Percentiles rank a stretch among this genome's conserved stretches.
Evolutionary conservation across 2,113 vertebrate species (phyloP).

Genomic region (Halcyon malimbica): DNA sequence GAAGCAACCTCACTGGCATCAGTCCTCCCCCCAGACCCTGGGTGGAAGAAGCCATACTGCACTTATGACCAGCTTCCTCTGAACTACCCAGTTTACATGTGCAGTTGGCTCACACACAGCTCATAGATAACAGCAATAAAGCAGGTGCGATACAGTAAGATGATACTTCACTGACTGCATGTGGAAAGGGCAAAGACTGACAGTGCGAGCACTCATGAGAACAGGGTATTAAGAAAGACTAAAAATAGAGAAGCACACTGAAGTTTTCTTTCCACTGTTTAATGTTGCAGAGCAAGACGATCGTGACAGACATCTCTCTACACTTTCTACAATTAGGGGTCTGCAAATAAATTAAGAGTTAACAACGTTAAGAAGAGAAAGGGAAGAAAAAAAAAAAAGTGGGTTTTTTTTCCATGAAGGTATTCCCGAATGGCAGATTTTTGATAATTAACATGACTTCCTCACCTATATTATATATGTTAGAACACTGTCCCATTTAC

Average conservation of each 20-base stretch:
- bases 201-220: background rate
- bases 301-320: background rate
- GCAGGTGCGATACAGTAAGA: background rate
- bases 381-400: accelerated
- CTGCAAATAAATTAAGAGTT: background rate
- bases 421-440: background rate
- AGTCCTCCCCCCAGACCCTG: background rate
- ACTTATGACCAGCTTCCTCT: background rate
- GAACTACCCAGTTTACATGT: background rate
- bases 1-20: accelerated
- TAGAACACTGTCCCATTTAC: background rate
- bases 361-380: background rate
- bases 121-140: background rate
- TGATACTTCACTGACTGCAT: background rate
- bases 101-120: background rate
- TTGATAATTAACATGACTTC: background rate
- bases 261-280: constrained; percentile 25
- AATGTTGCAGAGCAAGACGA: background rate
- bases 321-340: background rate
- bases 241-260: constrained; percentile 32
- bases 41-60: background rate
- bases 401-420: background rate
- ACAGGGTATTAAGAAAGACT: constrained; percentile 7
- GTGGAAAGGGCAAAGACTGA: constrained; percentile 23
- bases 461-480: background rate